Evolutionary conservation across 2,797 vertebrate species (phyloP).

Genomic region (Lutjanus campechanus): DNA sequence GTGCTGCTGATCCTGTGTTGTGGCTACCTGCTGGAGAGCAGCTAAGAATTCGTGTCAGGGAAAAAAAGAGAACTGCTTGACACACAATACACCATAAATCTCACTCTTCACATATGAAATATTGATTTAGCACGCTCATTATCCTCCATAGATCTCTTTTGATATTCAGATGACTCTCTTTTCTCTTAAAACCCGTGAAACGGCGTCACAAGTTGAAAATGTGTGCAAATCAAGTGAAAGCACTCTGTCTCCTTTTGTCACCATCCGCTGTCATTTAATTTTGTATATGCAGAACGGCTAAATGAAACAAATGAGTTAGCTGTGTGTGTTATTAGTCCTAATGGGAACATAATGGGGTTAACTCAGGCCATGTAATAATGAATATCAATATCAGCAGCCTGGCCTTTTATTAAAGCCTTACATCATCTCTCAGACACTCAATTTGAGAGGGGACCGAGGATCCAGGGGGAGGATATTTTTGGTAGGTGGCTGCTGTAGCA

Average conservation of each 20-base stretch:
- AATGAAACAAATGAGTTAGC: conserved; percentile 87
- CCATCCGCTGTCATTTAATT: conserved; percentile 73
- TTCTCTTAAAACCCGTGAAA: conserved; percentile 47
- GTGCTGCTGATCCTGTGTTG: conserved; percentile 66
- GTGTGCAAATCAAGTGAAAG: conserved; percentile 17
- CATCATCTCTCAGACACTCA: conserved; percentile 85
- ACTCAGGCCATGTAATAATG: conserved; percentile 84
- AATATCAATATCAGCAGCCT: conserved; percentile 85
- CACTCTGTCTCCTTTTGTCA: conserved; percentile 71
- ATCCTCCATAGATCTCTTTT: conserved; percentile 51
- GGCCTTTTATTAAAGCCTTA: conserved; percentile 88
- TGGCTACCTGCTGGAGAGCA: conserved; percentile 70
- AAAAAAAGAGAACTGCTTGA: conserved; percentile 46
- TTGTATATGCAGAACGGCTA: conserved; percentile 76
- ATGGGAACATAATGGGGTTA: conserved; percentile 87
- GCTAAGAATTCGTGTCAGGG: conserved; percentile 53
- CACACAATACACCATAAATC: conserved; percentile 63
- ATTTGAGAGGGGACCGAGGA: conserved; percentile 60
- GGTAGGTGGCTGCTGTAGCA: conserved; percentile 16
- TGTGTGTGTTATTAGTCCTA: conserved; percentile 84
- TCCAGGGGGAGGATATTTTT: conserved; percentile 47
- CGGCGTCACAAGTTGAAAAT: conserved; percentile 24
- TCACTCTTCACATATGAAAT: conserved; percentile 66
- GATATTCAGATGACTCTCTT: conserved; percentile 64
- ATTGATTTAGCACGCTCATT: conserved; percentile 74